Evolutionary conservation across 2,797 vertebrate species (phyloP).

Genomic region (Monodelphis domestica): DNA sequence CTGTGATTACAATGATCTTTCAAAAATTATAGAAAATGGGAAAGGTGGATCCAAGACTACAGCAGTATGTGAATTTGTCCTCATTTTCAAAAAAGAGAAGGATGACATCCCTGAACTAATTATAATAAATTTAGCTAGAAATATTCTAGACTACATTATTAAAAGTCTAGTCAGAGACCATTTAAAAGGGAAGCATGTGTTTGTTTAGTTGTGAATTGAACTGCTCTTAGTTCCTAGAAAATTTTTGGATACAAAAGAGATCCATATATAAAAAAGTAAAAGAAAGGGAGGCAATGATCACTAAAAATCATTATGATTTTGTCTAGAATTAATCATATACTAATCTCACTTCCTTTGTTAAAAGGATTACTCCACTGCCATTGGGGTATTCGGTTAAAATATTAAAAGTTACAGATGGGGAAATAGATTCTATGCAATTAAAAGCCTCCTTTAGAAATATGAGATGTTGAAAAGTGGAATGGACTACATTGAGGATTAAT

Average conservation of each 20-base stretch:
- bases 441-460: background rate
- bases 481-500: background rate
- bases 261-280: too few species aligned
- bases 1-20: background rate
- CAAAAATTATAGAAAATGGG: background rate
- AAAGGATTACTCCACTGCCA: background rate
- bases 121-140: background rate
- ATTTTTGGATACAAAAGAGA: background rate
- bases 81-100: background rate
- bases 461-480: background rate
- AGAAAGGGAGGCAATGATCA: too few species aligned
- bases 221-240: background rate
- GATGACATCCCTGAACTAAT: background rate
- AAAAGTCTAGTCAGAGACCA: background rate
- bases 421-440: background rate
- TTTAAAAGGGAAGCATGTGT: background rate
- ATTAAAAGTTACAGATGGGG: background rate
- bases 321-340: too few species aligned
- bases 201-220: background rate
- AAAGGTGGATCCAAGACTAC: background rate
- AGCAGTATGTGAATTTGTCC: background rate
- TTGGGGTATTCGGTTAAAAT: background rate
- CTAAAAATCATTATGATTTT: too few species aligned
- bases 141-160: background rate
- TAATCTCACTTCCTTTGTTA: background rate